Conservation (phyloP, 2,888 invertebrate genomes). For the Ernsta delagoae region DNA sequence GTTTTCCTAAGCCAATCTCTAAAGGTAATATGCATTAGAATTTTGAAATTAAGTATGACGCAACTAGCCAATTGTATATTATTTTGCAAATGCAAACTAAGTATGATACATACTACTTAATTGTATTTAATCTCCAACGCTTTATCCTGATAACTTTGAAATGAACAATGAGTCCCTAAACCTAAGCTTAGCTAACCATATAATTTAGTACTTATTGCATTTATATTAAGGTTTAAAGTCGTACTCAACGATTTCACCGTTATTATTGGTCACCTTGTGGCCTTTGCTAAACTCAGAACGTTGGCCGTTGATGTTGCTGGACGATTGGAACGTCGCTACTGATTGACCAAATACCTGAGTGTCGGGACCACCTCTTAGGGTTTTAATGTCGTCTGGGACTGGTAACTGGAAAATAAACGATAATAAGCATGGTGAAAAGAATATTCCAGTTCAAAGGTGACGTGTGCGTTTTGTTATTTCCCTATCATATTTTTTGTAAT, state of each 20-base stretch:
- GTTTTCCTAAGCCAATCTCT: too few species aligned
- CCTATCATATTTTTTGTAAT: too few species aligned
- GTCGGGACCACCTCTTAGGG: slow-evolving; percentile 10
- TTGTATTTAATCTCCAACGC: too few species aligned
- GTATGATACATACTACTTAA: too few species aligned
- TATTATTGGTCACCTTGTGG: slow-evolving; percentile 11
- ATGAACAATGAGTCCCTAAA: not conserved
- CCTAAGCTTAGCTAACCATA: not conserved
- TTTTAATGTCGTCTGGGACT: not conserved
- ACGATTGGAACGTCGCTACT: not conserved
- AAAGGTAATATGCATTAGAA: too few species aligned
- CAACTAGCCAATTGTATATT: too few species aligned
- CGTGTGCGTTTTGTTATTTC: too few species aligned
- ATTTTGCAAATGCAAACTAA: too few species aligned
- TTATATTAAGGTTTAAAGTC: slow-evolving; percentile 9
- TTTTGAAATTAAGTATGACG: too few species aligned
- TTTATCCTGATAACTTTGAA: too few species aligned
- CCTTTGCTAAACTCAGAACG: slow-evolving; percentile 7
- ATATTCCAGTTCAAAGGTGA: too few species aligned
- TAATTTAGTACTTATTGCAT: not conserved
- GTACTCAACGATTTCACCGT: slow-evolving; percentile 2
- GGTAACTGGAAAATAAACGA: not conserved
- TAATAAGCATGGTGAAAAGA: too few species aligned
- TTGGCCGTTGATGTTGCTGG: slow-evolving; percentile 6
- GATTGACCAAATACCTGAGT: slow-evolving; percentile 5